Evolutionary conservation across 2,113 vertebrate genomes (phyloP).

Genomic region (Oenanthe melanoleuca): DNA sequence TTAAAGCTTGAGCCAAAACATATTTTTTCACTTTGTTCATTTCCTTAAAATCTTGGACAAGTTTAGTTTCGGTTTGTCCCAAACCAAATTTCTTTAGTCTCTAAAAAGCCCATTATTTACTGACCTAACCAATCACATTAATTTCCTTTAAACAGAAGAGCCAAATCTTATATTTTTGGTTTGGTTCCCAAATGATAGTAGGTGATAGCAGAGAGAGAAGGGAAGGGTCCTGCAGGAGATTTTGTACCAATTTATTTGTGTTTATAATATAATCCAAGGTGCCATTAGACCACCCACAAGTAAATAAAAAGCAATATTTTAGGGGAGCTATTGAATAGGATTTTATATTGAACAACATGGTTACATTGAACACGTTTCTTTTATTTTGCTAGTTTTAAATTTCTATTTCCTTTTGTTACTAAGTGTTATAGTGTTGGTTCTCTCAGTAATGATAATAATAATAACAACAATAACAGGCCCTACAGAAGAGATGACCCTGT

Average conservation of each 20-base stretch:
- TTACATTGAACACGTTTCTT: neutral
- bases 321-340: neutral
- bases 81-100: neutral
- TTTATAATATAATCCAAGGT: slow-evolving; percentile 15
- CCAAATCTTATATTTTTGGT: neutral
- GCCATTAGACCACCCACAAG: slow-evolving; percentile 10
- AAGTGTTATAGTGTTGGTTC: neutral
- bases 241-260: neutral
- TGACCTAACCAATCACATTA: neutral
- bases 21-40: neutral
- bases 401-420: neutral
- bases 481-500: neutral
- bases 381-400: neutral
- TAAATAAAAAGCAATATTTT: slow-evolving; percentile 25
- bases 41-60: neutral
- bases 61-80: neutral
- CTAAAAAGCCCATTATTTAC: neutral
- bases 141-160: neutral
- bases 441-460: neutral
- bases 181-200: neutral
- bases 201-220: neutral
- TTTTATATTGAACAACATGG: neutral
- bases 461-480: neutral
- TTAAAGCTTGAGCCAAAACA: neutral
- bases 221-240: neutral